Evolutionary conservation across 2,888 invertebrate genomes (phyloP), one percentile per base, ranked within the genome.

Genomic region (Horisme vitalbata): DNA sequence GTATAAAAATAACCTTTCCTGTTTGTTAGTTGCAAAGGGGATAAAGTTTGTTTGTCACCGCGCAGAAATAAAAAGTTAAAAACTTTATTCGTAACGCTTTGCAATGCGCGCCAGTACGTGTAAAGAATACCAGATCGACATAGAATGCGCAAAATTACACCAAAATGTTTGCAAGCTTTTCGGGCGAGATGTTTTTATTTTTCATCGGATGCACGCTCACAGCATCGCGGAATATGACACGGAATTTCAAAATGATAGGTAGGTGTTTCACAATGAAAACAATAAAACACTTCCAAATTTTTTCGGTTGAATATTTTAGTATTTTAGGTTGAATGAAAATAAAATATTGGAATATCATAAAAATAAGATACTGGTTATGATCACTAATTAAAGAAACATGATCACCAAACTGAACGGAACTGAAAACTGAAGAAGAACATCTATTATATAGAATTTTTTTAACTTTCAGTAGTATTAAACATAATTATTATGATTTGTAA

Each of bases 81-180:
- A 39, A 44, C 38, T 35, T 34, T 73, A 68, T 72, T 70, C 68
- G 67, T 72, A 71, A 68, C 63, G 70, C 51, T 72, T 7, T 48
- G 71, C 74, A 73, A 64, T 60, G 66, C 65, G 55, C 57, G 57
- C 57, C n/a, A 13, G 35, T 71, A 80, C 80, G 80, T 80, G 79
- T 59, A 61, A 53, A 36, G 77, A 66, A 66, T 80, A 21, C 55
- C 61, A 51, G 68, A 77, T 65, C 44, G 52, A 54, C 46, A 36
- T 51, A 56, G 53, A 65, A 58, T 52, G 41, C 45, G 37, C 41
- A 32, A 30, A 57, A 57, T 48, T 49, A 44, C 39, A 45, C 41
- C 51, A 41, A 54, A 52, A 49, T 54, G 45, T 54, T 54, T 54
- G 47, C 43, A 37, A 58, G 45, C 51, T 46, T 45, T 37, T 27